Percentiles rank a stretch among this genome's conserved stretches.
phyloP scores from a whole-genome alignment of 1,140 invertebrate species.

The Penaeus vannamei region DNA sequence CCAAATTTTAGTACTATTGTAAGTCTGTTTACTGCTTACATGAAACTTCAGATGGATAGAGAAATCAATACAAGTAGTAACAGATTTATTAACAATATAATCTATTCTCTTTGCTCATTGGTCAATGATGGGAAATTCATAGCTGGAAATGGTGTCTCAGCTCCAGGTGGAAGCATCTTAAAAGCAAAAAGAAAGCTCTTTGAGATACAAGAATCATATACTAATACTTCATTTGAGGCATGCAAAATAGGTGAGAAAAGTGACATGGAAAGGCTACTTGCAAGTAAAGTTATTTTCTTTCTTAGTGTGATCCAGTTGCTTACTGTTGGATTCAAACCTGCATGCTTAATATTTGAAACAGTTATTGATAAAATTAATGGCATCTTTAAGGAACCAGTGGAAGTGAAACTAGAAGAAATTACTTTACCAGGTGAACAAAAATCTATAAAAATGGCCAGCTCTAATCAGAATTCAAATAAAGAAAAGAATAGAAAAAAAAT shows the following conservation, averaged over 20 bases:
- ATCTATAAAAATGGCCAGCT: neutral
- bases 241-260: neutral
- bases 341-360: slow-evolving; percentile 60
- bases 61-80: slow-evolving; percentile 30
- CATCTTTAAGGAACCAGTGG: neutral
- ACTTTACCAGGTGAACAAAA: slow-evolving; percentile 23
- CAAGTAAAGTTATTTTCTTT: slow-evolving; percentile 41
- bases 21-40: slow-evolving; percentile 44
- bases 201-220: slow-evolving; percentile 38
- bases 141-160: slow-evolving; percentile 27
- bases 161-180: slow-evolving; percentile 35
- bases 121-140: slow-evolving; percentile 51
- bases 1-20: slow-evolving; percentile 49
- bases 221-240: slow-evolving; percentile 1
- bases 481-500: neutral
- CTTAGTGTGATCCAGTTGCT: slow-evolving; percentile 57
- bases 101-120: slow-evolving; percentile 49
- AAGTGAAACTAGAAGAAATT: slow-evolving; percentile 40
- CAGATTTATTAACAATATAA: slow-evolving; percentile 41
- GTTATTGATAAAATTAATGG: slow-evolving; percentile 49
- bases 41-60: slow-evolving; percentile 42
- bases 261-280: slow-evolving; percentile 30
- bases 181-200: slow-evolving; percentile 57
- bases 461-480: neutral
- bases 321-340: slow-evolving; percentile 56